These are phyloP conservation scores for Buphagus erythrorhynchus DNA, from an alignment of 2,797 vertebrate species.

Conservation along the genomic window DNA sequence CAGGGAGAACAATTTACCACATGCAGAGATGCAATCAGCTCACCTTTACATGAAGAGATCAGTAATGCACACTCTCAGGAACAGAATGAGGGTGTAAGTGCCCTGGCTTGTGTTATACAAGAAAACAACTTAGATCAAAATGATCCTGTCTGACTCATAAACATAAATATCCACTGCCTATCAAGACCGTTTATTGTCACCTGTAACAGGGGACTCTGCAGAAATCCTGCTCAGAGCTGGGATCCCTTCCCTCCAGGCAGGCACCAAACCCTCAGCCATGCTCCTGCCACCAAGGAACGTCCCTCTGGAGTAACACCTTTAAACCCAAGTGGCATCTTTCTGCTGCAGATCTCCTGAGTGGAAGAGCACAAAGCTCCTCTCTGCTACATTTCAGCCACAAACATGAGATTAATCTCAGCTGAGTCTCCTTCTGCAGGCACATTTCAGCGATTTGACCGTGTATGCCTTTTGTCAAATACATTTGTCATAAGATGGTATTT, in stretches of 20 bases:
- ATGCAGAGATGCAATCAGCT: background rate
- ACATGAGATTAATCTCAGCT: background rate
- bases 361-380: background rate
- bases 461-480: constrained; percentile 37
- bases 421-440: background rate
- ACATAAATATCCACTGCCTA: background rate
- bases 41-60: background rate
- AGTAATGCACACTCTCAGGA: background rate
- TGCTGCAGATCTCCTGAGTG: background rate
- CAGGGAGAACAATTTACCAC: background rate
- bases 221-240: background rate
- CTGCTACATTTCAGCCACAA: background rate
- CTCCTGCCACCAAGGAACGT: background rate
- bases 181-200: background rate
- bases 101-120: background rate
- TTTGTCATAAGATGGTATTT: constrained; percentile 2
- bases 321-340: background rate
- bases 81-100: background rate
- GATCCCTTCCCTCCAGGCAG: background rate
- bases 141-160: background rate
- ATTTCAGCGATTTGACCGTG: background rate
- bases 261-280: background rate
- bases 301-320: background rate
- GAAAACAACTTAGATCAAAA: background rate
- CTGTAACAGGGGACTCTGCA: background rate